Conservation (phyloP, 2,797 vertebrate genomes). For the Picus viridis region DNA sequence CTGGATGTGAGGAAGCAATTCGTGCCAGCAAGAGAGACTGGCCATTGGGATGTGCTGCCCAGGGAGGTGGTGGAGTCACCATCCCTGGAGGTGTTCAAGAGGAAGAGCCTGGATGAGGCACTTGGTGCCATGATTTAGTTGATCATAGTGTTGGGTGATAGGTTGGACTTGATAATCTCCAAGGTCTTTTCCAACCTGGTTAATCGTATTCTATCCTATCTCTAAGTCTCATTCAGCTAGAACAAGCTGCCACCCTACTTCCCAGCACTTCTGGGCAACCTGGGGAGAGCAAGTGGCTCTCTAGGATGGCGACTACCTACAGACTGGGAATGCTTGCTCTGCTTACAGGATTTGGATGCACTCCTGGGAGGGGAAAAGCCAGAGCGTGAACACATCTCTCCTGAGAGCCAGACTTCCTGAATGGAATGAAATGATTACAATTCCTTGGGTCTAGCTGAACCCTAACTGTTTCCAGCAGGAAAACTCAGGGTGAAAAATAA, state of each 20-base stretch:
- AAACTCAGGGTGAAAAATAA: background rate
- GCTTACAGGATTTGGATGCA: background rate
- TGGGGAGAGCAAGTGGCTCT: background rate
- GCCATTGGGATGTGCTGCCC: no score
- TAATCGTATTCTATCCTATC: background rate
- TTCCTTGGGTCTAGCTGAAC: background rate
- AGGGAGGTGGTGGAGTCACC: no score
- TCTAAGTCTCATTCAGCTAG: background rate
- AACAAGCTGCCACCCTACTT: constrained; percentile 13
- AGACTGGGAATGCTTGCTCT: background rate
- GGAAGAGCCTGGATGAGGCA: no score
- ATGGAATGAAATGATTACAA: background rate
- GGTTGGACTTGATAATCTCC: no score
- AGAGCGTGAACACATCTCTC: accelerated
- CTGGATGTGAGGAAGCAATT: no score
- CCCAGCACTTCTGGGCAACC: background rate
- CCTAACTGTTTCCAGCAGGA: background rate
- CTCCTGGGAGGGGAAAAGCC: background rate
- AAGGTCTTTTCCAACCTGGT: no score
- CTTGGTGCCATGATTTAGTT: no score
- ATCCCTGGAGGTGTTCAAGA: no score
- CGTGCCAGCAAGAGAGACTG: no score
- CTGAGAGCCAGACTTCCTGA: background rate
- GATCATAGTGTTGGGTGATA: no score
- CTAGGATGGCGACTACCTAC: background rate